Evolutionary conservation across 2,113 vertebrate genomes (phyloP).

Genomic region (Steatornis caripensis): DNA sequence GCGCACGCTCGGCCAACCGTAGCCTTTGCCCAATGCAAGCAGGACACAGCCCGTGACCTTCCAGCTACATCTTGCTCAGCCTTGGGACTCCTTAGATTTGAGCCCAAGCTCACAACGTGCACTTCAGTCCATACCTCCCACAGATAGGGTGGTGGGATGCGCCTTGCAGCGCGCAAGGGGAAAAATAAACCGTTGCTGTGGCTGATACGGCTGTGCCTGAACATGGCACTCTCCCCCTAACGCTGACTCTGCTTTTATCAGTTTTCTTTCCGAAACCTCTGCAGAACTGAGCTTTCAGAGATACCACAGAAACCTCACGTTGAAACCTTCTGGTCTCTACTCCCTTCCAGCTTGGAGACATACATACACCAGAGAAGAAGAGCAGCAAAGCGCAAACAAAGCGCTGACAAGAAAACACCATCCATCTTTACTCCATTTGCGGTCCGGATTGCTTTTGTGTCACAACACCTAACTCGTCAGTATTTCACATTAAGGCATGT

Average conservation of each 20-base stretch:
- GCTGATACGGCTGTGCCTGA: fast-evolving
- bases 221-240: fast-evolving
- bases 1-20: fast-evolving
- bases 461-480: background rate
- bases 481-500: background rate
- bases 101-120: background rate
- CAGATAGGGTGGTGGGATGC: background rate
- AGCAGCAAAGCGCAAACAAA: background rate
- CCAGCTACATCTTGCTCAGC: background rate
- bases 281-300: background rate
- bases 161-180: fast-evolving
- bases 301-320: background rate
- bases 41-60: fast-evolving
- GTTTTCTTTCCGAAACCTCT: background rate
- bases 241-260: background rate
- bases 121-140: fast-evolving
- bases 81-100: background rate
- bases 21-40: background rate
- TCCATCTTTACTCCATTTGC: background rate
- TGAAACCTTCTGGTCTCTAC: background rate
- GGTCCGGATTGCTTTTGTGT: background rate
- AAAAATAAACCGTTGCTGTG: background rate
- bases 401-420: fast-evolving
- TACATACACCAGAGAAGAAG: background rate
- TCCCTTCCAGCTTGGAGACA: background rate